Base-by-base conservation (phyloP, 2,113 vertebrate genomes). In the Holacanthus passer region DNA sequence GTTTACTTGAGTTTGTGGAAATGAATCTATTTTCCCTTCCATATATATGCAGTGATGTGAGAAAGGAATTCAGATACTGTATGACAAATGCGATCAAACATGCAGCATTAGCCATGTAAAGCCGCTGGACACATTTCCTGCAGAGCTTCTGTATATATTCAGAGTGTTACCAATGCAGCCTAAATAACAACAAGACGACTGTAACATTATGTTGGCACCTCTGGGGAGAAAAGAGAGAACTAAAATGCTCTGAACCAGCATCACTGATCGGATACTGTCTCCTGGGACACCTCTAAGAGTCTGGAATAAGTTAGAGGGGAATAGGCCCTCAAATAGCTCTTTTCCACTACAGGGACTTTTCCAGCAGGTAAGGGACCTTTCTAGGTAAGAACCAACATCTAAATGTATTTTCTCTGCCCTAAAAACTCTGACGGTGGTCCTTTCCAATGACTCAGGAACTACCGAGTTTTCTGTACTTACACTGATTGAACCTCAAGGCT, bases 251-350 rank as follows among this genome's bases (percentile, higher is more conserved):
- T 59, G 83, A 78, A 84, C 43, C 77, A 56, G 45, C 75, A 84
- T 63, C 24, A 65, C 77, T 91, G 86, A 84, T 82, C 52, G 50
- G 76, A 82, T 81, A 74, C 67, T 29, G 79, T 66, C 81, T 85
- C 70, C 69, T 16, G 63, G 63, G 73, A 82, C 35, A 59, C 24
- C 12, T 65, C 10, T 24, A 53, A 41, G 13, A 56, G 48, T 27
- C 27, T 52, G n/a, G 11, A 48, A 20, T 52, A 31, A 5, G n/a
- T 31, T 16, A 37, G 27, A 77, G 11, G 32, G 37, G n/a, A 43
- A 59, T 11, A 0, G 16, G 5, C 52, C 52, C 37, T 77, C 31
- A 37, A 65, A 74, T 5, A 37, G 32, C 32, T 58, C 31, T 62
- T 74, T 59, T 37, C n/a, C 39, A 60, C 45, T 39, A 10, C 6